These are phyloP conservation scores for Sylvilagus bachmani DNA, from an alignment of 2,113 vertebrate genomes.

Conservation along the genomic window DNA sequence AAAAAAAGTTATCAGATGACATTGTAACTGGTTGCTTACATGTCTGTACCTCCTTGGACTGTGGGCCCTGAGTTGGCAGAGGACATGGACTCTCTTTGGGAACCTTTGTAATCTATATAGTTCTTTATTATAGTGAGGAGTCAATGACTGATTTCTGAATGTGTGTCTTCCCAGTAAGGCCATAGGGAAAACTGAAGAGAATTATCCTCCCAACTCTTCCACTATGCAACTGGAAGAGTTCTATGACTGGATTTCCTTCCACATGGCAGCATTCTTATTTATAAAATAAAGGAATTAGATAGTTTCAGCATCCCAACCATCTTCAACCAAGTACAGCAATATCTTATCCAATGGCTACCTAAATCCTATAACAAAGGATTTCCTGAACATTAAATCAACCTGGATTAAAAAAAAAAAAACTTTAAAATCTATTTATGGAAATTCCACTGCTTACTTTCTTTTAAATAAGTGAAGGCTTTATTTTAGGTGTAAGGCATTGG, in stretches of 20 bases:
- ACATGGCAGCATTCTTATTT: not conserved
- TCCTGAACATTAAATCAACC: slow-evolving; percentile 35
- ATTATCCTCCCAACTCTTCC: not conserved
- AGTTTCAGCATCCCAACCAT: not conserved
- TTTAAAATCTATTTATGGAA: slow-evolving; percentile 19
- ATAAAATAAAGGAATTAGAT: not conserved
- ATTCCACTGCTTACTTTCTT: slow-evolving; percentile 18
- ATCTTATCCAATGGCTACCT: not conserved
- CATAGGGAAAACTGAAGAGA: not conserved
- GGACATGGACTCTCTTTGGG: not conserved
- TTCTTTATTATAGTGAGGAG: not conserved
- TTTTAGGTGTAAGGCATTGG: not conserved
- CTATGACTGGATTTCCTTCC: not conserved
- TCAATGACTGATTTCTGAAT: not conserved
- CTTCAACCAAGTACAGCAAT: slow-evolving; percentile 1
- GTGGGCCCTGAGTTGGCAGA: not conserved
- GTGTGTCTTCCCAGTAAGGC: not conserved
- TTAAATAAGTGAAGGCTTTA: slow-evolving; percentile 16
- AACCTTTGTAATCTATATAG: not conserved
- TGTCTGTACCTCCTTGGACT: not conserved
- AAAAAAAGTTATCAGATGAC: not conserved
- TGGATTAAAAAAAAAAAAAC: not conserved
- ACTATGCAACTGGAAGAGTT: not conserved
- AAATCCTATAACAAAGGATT: not conserved
- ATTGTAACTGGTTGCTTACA: not conserved